A percentile compares a stretch with the other conserved stretches of the same genome.
phyloP scores from a whole-genome alignment of 92 coral and sea anemone species.

The Pocillopora meandrina region DNA sequence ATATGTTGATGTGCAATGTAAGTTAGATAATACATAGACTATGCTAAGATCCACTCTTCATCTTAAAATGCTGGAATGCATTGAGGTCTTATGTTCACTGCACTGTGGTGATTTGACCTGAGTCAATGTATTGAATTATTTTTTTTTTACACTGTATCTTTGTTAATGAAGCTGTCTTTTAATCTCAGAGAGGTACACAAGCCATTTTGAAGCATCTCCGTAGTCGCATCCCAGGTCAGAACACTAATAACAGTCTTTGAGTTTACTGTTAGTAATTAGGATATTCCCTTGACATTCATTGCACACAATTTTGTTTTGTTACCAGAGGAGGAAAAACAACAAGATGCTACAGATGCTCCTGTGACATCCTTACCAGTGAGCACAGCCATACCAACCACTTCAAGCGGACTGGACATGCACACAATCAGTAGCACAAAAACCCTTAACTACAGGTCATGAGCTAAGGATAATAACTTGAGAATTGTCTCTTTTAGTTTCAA shows the following conservation, averaged over 20 bases:
- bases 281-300: neutral
- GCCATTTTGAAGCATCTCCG: conserved; percentile 82
- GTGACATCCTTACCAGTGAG: conserved; percentile 52
- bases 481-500: no score
- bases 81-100: no score
- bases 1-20: no score
- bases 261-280: neutral
- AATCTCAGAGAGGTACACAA: conserved; percentile 85
- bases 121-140: neutral
- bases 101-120: neutral
- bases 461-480: neutral
- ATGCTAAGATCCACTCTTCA: no score
- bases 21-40: no score
- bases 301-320: neutral
- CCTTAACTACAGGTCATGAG: conserved; percentile 74
- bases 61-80: no score
- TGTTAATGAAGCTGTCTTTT: neutral
- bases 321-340: conserved; percentile 60
- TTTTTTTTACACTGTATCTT: neutral
- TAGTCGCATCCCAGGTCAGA: conserved; percentile 91
- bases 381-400: conserved; percentile 59
- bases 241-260: neutral
- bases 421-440: conserved; percentile 75
- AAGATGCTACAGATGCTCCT: conserved; percentile 53
- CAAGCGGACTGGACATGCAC: conserved; percentile 74